Conservation (phyloP, 1,140 invertebrate species). For the Bombus confusus region DNA sequence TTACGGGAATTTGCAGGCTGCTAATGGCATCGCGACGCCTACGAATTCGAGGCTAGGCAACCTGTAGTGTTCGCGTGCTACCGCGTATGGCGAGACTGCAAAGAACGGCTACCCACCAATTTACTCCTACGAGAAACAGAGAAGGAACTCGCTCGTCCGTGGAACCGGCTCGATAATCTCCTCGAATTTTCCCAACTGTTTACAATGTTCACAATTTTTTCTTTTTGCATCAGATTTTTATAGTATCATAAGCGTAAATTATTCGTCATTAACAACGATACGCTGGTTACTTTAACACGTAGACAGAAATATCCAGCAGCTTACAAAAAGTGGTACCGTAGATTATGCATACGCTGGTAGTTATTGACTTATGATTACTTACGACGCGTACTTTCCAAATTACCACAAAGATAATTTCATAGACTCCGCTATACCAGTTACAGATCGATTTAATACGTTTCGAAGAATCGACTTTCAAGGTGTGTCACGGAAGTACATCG, state of each 20-base stretch:
- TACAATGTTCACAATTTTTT: no score
- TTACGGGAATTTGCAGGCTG: slow-evolving; percentile 61
- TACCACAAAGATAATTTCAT: background rate
- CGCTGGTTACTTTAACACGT: background rate
- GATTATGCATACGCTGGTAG: no score
- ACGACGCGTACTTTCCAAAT: background rate
- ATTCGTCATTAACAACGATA: background rate
- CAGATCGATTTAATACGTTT: background rate
- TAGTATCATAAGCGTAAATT: background rate
- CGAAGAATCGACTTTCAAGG: background rate
- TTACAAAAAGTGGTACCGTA: background rate
- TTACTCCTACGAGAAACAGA: slow-evolving; percentile 62
- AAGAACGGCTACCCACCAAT: slow-evolving; percentile 60
- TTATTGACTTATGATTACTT: no score
- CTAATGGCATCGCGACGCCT: slow-evolving; percentile 68
- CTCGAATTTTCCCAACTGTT: slow-evolving; percentile 17
- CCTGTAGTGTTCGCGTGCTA: slow-evolving; percentile 65
- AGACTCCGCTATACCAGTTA: background rate
- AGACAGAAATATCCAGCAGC: background rate
- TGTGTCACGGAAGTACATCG: background rate
- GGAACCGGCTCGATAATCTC: background rate
- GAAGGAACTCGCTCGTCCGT: slow-evolving; percentile 12
- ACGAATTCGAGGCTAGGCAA: slow-evolving; percentile 64
- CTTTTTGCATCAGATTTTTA: no score
- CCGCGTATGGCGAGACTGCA: slow-evolving; percentile 67